Evolutionary conservation across 2,888 invertebrate species (phyloP), one percentile per base, ranked within the genome.

Genomic region (Epistrophe grossulariae): DNA sequence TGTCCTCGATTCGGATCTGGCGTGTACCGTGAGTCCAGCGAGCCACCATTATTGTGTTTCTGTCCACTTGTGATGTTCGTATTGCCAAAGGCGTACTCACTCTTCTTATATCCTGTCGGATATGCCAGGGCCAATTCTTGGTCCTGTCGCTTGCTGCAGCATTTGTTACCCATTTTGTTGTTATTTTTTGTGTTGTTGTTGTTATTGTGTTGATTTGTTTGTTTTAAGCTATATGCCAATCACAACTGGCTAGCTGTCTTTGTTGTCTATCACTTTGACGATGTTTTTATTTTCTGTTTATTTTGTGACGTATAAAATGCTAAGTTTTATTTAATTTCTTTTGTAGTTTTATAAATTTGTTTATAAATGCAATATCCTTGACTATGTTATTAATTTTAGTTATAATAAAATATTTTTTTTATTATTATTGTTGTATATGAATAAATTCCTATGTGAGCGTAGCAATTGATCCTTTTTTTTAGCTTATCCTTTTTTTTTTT

Each of bases 61-160:
- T 92, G 92, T 59, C 92, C 92, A 84, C 91, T 92, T 83, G 91
- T 92, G 71, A 92, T 91, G 88, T 92, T 91, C 71, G 92, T 92
- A 88, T 93, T 93, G 60, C 92, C 92, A 78, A 93, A 93, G 73
- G 92, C 92, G 78, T 93, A 92, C 73, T 93, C 92, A 78, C 92
- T 92, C 80, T 93, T 93, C 88, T 93, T 93, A 84, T 92, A 92
- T 84, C 93, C 93, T 50, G 91, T 91, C 59, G 92, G 92, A 91
- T 92, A 93, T 89, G 92, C 91, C 71, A 93, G 89, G 11, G 92
- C 92, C 84, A 93, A 88, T 89, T 95, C 94, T 91, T 96, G 95
- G 93, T 96, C 96, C 93, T 96, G 96, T 92, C 96, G 95, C 94
- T 96, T 96, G 94, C 97, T 97, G 94, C 97, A 97, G 94, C 97